These are phyloP conservation scores for Excalfactoria chinensis DNA, from an alignment of 2,113 vertebrate genomes.

Conservation along the genomic window DNA sequence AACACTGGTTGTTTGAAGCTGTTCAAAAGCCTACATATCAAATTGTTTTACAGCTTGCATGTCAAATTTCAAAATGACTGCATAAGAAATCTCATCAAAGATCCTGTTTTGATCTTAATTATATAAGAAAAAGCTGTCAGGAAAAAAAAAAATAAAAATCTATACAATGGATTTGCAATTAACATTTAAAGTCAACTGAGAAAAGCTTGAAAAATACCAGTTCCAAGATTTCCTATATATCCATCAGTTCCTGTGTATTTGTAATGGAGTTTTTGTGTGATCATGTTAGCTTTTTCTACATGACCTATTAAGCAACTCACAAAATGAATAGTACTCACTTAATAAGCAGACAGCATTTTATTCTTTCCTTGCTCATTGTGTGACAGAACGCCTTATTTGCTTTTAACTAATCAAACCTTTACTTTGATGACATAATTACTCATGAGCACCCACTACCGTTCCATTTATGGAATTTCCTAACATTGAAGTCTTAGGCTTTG, in stretches of 20 bases:
- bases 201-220: neutral
- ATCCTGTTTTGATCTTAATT: neutral
- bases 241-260: neutral
- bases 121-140: neutral
- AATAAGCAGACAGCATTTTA: neutral
- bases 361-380: neutral
- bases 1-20: neutral
- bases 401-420: neutral
- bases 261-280: neutral
- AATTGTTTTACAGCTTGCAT: neutral
- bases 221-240: neutral
- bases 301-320: neutral
- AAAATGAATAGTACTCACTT: neutral
- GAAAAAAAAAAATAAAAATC: neutral
- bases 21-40: neutral
- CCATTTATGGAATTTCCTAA: neutral
- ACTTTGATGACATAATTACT: neutral
- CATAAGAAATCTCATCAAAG: neutral
- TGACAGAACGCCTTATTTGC: neutral
- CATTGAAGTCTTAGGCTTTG: neutral
- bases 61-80: neutral
- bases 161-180: neutral
- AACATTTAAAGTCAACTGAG: neutral
- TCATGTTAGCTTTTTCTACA: rapidly evolving
- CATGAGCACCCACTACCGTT: neutral